phyloP scores from a whole-genome alignment of 2,888 invertebrate genomes.

The Ichneumoninae sp. region DNA sequence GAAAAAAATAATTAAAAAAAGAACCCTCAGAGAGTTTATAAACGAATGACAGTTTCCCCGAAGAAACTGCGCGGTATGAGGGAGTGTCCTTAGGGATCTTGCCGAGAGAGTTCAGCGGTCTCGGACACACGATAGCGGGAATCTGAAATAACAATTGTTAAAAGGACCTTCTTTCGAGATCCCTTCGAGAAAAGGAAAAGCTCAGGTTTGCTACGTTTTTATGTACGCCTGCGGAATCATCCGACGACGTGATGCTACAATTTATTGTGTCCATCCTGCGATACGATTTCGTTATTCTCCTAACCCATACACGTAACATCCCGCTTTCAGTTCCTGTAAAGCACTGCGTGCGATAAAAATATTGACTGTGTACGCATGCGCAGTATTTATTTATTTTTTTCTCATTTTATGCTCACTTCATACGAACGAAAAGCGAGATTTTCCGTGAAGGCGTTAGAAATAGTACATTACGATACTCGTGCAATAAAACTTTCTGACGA shows the following conservation, averaged over 20 bases:
- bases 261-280: background rate
- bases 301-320: no score
- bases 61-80: constrained; percentile 24
- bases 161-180: constrained; percentile 22
- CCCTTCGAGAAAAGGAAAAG: background rate
- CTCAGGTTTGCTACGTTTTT: background rate
- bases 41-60: constrained; percentile 52
- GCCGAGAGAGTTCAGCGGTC: constrained; percentile 20
- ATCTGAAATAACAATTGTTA: constrained; percentile 37
- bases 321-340: no score
- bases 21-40: constrained; percentile 28
- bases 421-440: no score
- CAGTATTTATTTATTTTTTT: no score
- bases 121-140: constrained; percentile 30
- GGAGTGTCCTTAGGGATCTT: constrained; percentile 16
- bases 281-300: no score
- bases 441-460: no score
- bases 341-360: no score
- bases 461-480: no score
- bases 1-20: constrained; percentile 22
- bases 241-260: background rate
- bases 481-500: no score
- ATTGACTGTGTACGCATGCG: no score
- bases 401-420: no score
- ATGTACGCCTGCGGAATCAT: background rate